phyloP scores from a whole-genome alignment of 2,797 vertebrate genomes.

The Amazonetta brasiliensis region DNA sequence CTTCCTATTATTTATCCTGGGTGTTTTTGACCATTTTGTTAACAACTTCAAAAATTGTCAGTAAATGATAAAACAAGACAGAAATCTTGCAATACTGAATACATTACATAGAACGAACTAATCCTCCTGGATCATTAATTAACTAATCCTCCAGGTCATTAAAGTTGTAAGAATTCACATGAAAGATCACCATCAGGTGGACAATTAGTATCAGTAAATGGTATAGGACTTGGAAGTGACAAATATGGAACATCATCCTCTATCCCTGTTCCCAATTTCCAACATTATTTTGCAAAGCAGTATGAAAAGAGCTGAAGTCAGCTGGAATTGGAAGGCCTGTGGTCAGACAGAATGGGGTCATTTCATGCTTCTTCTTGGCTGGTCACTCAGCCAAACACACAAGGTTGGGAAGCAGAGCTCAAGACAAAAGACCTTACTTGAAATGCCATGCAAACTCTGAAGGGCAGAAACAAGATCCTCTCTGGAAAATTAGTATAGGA shows the following conservation, averaged over 20 bases:
- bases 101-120: not conserved
- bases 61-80: not conserved
- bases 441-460: not conserved
- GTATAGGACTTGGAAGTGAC: not conserved
- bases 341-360: not conserved
- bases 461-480: not conserved
- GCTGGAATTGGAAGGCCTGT: not conserved
- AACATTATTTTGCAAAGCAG: not conserved
- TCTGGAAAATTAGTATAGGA: not conserved
- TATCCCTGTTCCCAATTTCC: not conserved
- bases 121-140: too few species aligned
- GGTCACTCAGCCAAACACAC: not conserved
- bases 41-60: not conserved
- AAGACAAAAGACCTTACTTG: not conserved
- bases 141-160: not conserved
- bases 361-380: not conserved
- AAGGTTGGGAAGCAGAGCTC: not conserved
- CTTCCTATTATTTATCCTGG: not conserved
- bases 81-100: not conserved
- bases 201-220: not conserved
- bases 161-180: not conserved
- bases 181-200: not conserved
- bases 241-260: not conserved
- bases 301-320: not conserved
- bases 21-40: not conserved